phyloP scores from a whole-genome alignment of 1,140 invertebrate genomes.

The Leptinotarsa defecta region DNA sequence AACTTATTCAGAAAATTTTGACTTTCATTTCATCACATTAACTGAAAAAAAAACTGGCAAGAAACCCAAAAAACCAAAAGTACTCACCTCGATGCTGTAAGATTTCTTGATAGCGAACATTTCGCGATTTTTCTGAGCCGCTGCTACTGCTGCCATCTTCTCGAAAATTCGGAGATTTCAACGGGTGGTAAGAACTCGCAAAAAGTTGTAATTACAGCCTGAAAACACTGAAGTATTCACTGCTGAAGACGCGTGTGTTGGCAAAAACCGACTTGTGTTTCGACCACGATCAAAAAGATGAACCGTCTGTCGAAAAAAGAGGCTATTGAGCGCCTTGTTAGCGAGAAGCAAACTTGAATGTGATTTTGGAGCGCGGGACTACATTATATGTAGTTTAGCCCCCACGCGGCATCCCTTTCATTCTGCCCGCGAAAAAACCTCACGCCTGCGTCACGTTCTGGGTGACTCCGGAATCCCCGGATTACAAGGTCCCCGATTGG shows the following conservation, averaged over 20 bases:
- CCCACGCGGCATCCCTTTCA: constrained; percentile 42
- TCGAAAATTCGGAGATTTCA: constrained; percentile 35
- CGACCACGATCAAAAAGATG: constrained; percentile 48
- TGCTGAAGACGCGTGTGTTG: constrained; percentile 42
- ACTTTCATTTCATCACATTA: too few species aligned
- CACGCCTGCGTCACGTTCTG: constrained; percentile 48
- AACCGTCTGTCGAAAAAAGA: constrained; percentile 50
- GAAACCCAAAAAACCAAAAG: background rate
- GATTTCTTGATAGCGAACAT: constrained; percentile 95
- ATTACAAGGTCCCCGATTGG: constrained; percentile 18
- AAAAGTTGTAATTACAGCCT: constrained; percentile 44
- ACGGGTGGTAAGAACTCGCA: constrained; percentile 39
- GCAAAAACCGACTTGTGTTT: constrained; percentile 18
- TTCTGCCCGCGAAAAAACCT: constrained; percentile 47
- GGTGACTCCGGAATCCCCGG: constrained; percentile 47
- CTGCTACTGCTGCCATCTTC: constrained; percentile 80
- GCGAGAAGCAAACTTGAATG: constrained; percentile 51
- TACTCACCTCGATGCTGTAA: constrained; percentile 94
- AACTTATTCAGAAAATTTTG: background rate
- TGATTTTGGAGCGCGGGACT: constrained; percentile 43
- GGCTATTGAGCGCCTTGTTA: constrained; percentile 42
- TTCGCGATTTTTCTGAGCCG: constrained; percentile 88
- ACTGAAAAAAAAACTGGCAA: background rate
- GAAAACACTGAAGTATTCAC: constrained; percentile 48
- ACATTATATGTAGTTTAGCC: constrained; percentile 51